Conservation (phyloP, 2,113 vertebrate genomes). For the Alethe diademata region DNA sequence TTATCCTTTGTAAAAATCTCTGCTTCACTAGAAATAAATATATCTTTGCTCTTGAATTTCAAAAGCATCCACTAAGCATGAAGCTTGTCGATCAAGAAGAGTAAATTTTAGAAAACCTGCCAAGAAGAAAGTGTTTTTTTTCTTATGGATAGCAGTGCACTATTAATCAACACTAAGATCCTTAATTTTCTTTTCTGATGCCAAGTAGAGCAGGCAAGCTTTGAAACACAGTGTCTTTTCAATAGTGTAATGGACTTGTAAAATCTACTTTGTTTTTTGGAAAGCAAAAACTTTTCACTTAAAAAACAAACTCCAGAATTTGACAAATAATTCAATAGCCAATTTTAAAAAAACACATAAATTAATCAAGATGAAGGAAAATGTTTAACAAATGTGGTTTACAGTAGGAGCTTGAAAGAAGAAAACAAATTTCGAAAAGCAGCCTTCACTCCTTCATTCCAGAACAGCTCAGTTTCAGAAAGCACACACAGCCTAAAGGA, state of each 20-base stretch:
- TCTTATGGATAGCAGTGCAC: background rate
- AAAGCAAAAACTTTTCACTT: background rate
- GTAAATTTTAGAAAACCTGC: constrained; percentile 18
- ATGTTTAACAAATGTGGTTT: background rate
- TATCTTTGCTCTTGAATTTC: constrained; percentile 2
- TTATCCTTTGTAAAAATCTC: constrained; percentile 64
- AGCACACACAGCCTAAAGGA: background rate
- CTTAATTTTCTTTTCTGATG: background rate
- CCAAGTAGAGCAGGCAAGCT: background rate
- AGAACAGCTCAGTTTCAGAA: background rate
- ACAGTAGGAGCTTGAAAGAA: background rate
- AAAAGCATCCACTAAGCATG: constrained; percentile 45
- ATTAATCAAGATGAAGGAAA: background rate
- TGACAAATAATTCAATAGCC: background rate
- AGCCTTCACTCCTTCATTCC: background rate
- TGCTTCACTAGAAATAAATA: constrained; percentile 35
- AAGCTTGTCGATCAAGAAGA: background rate
- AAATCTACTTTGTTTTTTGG: background rate
- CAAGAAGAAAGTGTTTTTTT: background rate
- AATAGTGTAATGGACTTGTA: background rate
- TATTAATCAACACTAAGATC: background rate
- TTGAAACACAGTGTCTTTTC: background rate
- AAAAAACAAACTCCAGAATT: background rate
- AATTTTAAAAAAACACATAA: background rate
- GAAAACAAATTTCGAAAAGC: background rate